Evolutionary conservation across 2,113 vertebrate species (phyloP), one percentile per base, ranked within the genome.

Genomic region (Dicrurus megarhynchus): DNA sequence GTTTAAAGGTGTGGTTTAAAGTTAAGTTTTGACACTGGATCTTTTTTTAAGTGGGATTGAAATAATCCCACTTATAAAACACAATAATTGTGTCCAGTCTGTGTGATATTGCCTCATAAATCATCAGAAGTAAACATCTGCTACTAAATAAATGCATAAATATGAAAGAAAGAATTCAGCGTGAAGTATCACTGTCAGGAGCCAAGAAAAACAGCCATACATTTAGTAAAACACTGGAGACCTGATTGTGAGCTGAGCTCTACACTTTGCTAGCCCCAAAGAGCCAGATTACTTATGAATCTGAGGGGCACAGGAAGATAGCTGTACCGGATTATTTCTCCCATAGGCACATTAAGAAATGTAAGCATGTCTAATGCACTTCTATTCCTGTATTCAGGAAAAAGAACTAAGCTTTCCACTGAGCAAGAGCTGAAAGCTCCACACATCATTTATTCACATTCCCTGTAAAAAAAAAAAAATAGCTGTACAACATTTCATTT

Each of bases 301-400:
- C 44, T 44, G 68, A 95, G 75, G 52, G 55, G 37, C 85, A 71
- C 5, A 3, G 76, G 69, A 74, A 91, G 87, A 74, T 71, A 93
- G 68, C 76, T 89, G 39, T 78, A n/a, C 76, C 0, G 2, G 71
- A 77, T 95, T 96, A 93, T 96, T 94, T 80, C 44, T 96, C 95
- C 93, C 95, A 37, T 24, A 80, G 88, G 92, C 88, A 60, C 79
- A 90, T 96, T 90, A 91, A 81, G 91, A 96, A 90, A 94, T 87
- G 85, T 18, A 94, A 85, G 95, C 85, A 87, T 69, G 60, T 78
- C 92, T 94, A 92, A 96, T 94, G 65, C 3, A 0, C 42, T 81
- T 80, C 65, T 90, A 10, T 59, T 73, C 67, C 55, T 90, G 50
- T 63, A 52, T 93, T 89, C 0, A 1, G 53, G 64, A 75, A 84